Conservation (phyloP, 2,888 invertebrate genomes). For the Geotrupes spiniger region DNA sequence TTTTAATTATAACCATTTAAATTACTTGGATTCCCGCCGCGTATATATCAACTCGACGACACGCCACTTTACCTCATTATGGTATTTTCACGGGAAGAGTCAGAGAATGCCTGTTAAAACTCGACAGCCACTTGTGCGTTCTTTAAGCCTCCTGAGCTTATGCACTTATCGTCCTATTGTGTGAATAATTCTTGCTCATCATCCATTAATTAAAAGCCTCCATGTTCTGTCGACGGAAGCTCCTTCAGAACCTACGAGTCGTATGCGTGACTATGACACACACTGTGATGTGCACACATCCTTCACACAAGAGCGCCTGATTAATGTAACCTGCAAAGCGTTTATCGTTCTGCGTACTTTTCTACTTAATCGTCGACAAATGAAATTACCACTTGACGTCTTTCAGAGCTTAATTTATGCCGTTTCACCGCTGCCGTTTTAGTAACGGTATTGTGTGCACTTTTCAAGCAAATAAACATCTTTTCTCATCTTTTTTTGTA, state of each 20-base stretch:
- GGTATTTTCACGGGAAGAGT: too few species aligned
- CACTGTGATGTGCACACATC: conserved; percentile 3
- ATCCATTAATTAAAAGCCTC: conserved; percentile 20
- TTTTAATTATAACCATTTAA: too few species aligned
- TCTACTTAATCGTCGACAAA: too few species aligned
- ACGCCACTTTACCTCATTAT: conserved; percentile 1
- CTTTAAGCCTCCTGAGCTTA: conserved; percentile 6
- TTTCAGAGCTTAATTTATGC: too few species aligned
- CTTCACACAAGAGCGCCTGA: conserved; percentile 19
- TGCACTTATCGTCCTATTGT: conserved; percentile 9
- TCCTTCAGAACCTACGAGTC: conserved; percentile 10
- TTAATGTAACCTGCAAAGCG: conserved; percentile 17
- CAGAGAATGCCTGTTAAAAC: conserved; percentile 1
- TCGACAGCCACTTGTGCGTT: conserved; percentile 5
- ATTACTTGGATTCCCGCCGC: neutral
- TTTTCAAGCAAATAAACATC: too few species aligned
- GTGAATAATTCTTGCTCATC: conserved; percentile 14
- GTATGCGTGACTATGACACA: conserved; percentile 14
- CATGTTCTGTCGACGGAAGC: conserved; percentile 12
- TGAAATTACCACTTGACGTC: too few species aligned
- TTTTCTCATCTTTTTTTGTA: too few species aligned
- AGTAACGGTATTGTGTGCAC: too few species aligned
- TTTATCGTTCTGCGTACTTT: too few species aligned
- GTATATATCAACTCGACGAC: neutral
- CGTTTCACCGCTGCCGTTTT: too few species aligned